These are phyloP conservation scores for Atherinosoma microstoma DNA, from an alignment of 2,797 vertebrate species.

Conservation along the genomic window DNA sequence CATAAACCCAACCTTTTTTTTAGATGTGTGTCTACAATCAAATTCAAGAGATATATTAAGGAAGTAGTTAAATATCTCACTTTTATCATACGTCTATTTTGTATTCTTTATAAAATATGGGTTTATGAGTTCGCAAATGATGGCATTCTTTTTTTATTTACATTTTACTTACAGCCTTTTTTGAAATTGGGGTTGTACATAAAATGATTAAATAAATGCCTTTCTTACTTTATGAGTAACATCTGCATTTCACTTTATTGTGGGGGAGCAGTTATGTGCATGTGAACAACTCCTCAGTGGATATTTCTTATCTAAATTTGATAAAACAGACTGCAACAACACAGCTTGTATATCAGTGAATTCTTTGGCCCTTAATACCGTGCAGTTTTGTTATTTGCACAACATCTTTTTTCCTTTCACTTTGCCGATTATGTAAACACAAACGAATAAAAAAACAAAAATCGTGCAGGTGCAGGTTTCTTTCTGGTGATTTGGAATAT, in stretches of 20 bases:
- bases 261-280: neutral
- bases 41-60: too few species aligned
- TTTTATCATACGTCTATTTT: too few species aligned
- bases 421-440: neutral
- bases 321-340: neutral
- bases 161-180: too few species aligned
- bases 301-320: neutral
- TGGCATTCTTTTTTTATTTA: too few species aligned
- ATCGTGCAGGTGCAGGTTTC: neutral
- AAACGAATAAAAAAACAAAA: neutral
- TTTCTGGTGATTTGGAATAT: conserved; percentile 1
- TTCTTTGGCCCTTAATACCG: neutral
- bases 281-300: neutral
- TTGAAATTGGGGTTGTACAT: too few species aligned
- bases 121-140: too few species aligned
- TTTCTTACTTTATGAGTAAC: too few species aligned
- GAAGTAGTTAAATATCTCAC: too few species aligned
- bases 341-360: neutral
- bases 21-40: too few species aligned
- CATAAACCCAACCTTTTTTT: too few species aligned
- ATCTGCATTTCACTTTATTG: neutral
- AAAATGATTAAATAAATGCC: too few species aligned
- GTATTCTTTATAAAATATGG: too few species aligned
- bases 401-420: neutral
- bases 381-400: neutral